Evolutionary conservation across 1,140 invertebrate genomes (phyloP).

Genomic region (Antheraea pernyi): DNA sequence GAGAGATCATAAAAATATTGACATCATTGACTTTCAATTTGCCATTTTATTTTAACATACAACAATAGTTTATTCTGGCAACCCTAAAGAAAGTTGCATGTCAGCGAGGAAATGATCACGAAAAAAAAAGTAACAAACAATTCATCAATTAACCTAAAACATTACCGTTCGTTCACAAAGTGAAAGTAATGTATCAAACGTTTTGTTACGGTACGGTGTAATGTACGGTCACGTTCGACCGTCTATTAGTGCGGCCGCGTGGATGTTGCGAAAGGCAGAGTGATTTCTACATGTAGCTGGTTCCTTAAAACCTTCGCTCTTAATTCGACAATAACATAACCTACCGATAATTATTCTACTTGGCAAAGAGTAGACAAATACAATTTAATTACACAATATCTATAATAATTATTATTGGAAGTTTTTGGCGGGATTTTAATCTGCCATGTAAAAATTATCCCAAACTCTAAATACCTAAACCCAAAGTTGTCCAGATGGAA

Average conservation of each 20-base stretch:
- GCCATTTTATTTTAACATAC: no score
- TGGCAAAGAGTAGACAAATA: not conserved
- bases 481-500: no score
- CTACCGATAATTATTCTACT: not conserved
- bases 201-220: conserved; percentile 20
- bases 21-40: no score
- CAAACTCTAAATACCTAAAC: no score
- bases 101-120: not conserved
- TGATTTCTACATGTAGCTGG: conserved; percentile 19
- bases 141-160: not conserved
- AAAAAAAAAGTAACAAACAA: not conserved
- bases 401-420: no score
- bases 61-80: not conserved
- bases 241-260: not conserved
- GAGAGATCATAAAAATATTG: no score
- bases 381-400: not conserved
- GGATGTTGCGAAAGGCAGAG: conserved; percentile 20
- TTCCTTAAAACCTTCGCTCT: not conserved
- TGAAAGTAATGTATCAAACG: conserved; percentile 3
- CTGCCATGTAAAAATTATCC: no score
- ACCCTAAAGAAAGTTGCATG: not conserved
- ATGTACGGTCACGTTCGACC: conserved; percentile 23
- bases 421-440: no score
- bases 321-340: not conserved
- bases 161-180: not conserved